Percentiles rank a stretch among this genome's conserved stretches.
Conservation (phyloP, 2,888 invertebrate genomes). For the Conchocele bisecta region DNA sequence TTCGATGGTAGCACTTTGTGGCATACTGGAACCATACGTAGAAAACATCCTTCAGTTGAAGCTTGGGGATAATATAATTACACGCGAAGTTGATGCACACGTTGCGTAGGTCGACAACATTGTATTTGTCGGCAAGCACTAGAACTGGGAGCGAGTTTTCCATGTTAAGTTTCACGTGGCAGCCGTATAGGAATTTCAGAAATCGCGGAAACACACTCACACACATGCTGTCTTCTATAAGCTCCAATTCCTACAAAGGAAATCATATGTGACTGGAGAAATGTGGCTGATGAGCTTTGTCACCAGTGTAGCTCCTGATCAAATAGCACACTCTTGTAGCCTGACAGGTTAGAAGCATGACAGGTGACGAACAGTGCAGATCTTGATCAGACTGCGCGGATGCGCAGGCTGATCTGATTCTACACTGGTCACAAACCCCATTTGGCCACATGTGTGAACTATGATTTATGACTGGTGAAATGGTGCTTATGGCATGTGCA, state of each 20-base stretch:
- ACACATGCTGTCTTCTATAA: conserved; percentile 81
- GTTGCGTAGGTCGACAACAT: conserved; percentile 81
- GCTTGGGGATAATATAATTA: conserved; percentile 80
- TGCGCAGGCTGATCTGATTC: no score
- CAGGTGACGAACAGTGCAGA: no score
- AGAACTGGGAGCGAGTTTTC: conserved; percentile 82
- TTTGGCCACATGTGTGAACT: no score
- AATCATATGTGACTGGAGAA: no score
- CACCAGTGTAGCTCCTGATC: neutral
- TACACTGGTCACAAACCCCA: no score
- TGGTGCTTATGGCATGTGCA: no score
- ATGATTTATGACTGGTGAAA: no score
- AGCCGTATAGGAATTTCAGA: conserved; percentile 83
- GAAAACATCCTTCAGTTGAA: conserved; percentile 82
- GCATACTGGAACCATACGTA: conserved; percentile 84
- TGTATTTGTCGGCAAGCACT: conserved; percentile 83
- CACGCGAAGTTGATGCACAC: conserved; percentile 83
- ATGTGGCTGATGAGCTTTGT: neutral
- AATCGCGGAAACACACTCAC: conserved; percentile 82
- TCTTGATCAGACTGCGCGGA: no score
- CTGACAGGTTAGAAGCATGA: no score
- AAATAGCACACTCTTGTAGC: no score
- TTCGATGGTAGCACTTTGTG: conserved; percentile 79
- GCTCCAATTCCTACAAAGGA: conserved; percentile 71
- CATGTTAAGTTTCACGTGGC: conserved; percentile 82